Conservation (phyloP, 2,797 vertebrate genomes). For the Microcaecilia unicolor region DNA sequence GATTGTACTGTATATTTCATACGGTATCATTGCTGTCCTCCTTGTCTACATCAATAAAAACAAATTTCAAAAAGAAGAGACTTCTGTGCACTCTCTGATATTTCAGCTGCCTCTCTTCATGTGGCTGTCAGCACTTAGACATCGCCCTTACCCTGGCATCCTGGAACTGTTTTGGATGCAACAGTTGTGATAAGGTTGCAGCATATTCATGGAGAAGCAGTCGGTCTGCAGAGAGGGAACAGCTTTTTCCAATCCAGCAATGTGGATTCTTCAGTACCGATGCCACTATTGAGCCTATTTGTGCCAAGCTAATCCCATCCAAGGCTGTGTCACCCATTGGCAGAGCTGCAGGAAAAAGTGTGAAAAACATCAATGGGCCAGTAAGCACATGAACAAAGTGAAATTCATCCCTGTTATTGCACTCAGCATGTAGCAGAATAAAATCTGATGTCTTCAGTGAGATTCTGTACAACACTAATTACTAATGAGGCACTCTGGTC, state of each 20-base stretch:
- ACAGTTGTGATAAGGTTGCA: not conserved
- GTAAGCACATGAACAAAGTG: rapidly evolving
- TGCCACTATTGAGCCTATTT: not conserved
- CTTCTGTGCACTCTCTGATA: too few relatives aligned
- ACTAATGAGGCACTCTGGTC: too few relatives aligned
- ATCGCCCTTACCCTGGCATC: not conserved
- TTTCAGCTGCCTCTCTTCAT: too few relatives aligned
- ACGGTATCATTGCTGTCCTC: too few relatives aligned
- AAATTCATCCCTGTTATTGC: too few relatives aligned
- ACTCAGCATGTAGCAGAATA: too few relatives aligned
- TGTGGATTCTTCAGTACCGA: not conserved
- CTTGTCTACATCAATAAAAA: too few relatives aligned
- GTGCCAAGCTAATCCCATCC: not conserved
- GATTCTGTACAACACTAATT: too few relatives aligned
- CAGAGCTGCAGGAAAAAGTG: not conserved
- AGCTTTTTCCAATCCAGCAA: slow-evolving; percentile 2
- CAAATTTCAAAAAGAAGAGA: too few relatives aligned
- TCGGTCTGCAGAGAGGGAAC: not conserved
- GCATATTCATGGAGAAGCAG: not conserved
- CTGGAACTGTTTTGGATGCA: not conserved
- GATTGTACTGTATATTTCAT: too few relatives aligned
- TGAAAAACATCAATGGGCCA: not conserved
- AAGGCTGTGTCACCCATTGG: not conserved
- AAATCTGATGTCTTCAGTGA: too few relatives aligned
- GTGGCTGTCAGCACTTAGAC: too few relatives aligned